A percentile compares a stretch with the other conserved stretches of the same genome.
phyloP scores from a whole-genome alignment of 2,113 vertebrate genomes.

The Cricetomys ansorgei region DNA sequence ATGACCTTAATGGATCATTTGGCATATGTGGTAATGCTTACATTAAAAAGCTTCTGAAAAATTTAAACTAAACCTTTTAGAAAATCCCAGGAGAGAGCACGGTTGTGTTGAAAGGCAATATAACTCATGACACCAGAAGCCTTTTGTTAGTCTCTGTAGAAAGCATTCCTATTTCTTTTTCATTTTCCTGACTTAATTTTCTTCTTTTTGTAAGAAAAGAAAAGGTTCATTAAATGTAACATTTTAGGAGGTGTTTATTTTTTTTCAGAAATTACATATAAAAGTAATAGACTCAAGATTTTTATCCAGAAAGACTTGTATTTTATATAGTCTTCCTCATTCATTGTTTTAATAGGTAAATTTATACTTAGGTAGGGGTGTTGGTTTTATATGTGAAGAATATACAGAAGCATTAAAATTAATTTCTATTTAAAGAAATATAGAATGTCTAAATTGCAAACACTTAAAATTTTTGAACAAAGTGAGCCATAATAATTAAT shows the following conservation, averaged over 20 bases:
- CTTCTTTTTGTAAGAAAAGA: neutral
- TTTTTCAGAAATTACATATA: neutral
- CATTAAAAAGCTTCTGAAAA: slow-evolving; percentile 76
- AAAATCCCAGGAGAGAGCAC: slow-evolving; percentile 56
- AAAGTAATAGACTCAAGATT: neutral
- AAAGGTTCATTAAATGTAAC: slow-evolving; percentile 59
- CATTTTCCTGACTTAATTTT: slow-evolving; percentile 44
- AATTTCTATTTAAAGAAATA: slow-evolving; percentile 43
- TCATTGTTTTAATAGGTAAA: slow-evolving; percentile 20
- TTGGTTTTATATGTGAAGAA: neutral
- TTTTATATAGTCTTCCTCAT: neutral
- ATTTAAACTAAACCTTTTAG: slow-evolving; percentile 75
- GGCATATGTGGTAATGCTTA: slow-evolving; percentile 58
- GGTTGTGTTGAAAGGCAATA: slow-evolving; percentile 58
- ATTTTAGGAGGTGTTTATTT: slow-evolving; percentile 39
- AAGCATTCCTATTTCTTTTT: slow-evolving; percentile 6
- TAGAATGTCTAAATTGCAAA: neutral
- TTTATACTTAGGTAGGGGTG: neutral
- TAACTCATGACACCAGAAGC: slow-evolving; percentile 45
- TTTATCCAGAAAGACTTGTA: neutral
- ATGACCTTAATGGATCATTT: slow-evolving; percentile 67
- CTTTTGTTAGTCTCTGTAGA: slow-evolving; percentile 54
- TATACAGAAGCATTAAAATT: neutral
- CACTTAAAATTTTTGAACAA: slow-evolving; percentile 47
- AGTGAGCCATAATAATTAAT: neutral